Evolutionary conservation across 1,140 invertebrate species (phyloP).

Genomic region (Chrysomallon squamiferum): DNA sequence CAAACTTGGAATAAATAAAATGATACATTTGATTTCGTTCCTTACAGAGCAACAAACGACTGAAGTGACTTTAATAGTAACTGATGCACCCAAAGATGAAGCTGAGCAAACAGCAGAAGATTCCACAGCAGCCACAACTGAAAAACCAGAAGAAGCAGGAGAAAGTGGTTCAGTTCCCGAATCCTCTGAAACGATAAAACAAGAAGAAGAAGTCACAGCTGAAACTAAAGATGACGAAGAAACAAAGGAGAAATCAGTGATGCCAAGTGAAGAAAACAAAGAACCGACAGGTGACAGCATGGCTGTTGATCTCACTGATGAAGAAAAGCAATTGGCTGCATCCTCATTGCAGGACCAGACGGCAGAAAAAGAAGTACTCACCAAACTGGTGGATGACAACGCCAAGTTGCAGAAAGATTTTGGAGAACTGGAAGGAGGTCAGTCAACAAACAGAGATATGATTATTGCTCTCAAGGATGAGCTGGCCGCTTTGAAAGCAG

Average conservation of each 20-base stretch:
- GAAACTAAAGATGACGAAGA: background rate
- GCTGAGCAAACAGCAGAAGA: background rate
- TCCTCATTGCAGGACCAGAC: constrained; percentile 6
- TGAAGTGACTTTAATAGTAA: no score
- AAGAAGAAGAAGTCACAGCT: background rate
- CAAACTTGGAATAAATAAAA: no score
- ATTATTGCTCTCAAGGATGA: constrained; percentile 3
- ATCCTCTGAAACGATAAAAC: background rate
- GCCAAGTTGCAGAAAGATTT: constrained; percentile 8
- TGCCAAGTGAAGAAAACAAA: background rate
- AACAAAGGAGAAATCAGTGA: background rate
- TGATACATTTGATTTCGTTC: no score
- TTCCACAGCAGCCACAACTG: background rate
- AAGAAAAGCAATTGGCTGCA: constrained; percentile 4
- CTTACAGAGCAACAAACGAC: background rate
- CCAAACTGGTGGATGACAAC: constrained; percentile 12
- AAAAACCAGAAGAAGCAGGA: background rate
- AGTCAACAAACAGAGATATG: background rate
- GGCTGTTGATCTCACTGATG: background rate
- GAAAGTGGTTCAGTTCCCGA: no score
- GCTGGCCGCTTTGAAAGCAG: background rate
- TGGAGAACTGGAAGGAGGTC: background rate
- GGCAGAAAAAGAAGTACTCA: constrained; percentile 11
- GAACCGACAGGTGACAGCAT: background rate
- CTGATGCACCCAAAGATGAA: no score